Percentiles rank a stretch among this genome's conserved stretches.
These are phyloP conservation scores for Apantesis nais DNA, from an alignment of 2,888 invertebrate species.

Conservation along the genomic window DNA sequence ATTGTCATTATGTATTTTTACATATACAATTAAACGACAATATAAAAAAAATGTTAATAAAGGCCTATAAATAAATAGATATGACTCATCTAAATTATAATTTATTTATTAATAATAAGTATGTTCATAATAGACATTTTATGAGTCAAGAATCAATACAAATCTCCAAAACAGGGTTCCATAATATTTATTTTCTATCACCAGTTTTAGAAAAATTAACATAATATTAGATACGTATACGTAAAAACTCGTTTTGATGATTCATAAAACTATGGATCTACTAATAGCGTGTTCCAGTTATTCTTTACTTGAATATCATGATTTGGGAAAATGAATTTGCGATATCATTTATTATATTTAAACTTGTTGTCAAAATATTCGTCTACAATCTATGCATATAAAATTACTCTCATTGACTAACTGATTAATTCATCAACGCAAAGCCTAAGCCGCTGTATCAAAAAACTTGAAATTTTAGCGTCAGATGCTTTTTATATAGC, in stretches of 20 bases:
- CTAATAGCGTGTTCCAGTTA: background rate
- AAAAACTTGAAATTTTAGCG: background rate
- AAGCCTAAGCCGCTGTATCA: background rate
- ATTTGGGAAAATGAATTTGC: background rate
- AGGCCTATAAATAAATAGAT: background rate
- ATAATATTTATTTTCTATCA: slow-evolving; percentile 10
- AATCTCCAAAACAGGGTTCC: background rate
- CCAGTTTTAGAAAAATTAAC: slow-evolving; percentile 18
- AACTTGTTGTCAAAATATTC: background rate
- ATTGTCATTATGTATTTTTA: background rate
- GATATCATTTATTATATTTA: background rate
- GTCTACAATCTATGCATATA: background rate
- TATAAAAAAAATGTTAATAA: background rate
- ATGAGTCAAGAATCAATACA: background rate
- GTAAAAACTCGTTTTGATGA: slow-evolving; percentile 4
- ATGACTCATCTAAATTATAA: background rate
- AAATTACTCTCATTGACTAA: too few relatives aligned
- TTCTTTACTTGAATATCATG: background rate
- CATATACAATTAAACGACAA: background rate
- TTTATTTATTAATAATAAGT: background rate
- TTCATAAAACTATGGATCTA: slow-evolving; percentile 2
- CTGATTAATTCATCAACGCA: background rate
- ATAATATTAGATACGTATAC: slow-evolving; percentile 18
- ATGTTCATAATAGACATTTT: background rate
- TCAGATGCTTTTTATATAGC: too few relatives aligned